Evolutionary conservation across 2,888 invertebrate genomes (phyloP), one percentile per base, ranked within the genome.

Genomic region (Drosophila rubida): DNA sequence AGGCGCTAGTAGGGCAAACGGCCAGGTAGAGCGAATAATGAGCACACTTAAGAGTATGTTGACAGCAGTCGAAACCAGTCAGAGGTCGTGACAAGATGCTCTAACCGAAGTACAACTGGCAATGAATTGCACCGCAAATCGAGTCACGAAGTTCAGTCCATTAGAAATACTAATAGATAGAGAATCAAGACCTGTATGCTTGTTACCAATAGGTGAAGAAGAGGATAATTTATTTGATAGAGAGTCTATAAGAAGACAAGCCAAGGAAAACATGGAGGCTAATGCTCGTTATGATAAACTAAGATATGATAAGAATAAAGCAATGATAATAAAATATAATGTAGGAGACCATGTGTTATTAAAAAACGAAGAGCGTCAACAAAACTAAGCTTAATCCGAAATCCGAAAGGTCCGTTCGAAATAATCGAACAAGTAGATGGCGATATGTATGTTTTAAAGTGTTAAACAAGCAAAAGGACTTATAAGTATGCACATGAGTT

Each of bases 311-410:
- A 44, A 44, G 4, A 44, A 44, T 25, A 44, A 44, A 25, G 25
- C 44, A 44, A 11, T 2, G 23, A 13, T 44, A n/a, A 25, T 9
- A 25, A 55, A 25, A 55, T 14, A 16, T 39, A 39, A 39, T 4
- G 39, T 55, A 37, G 55, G 39, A 46, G 46, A 55, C 25, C 37
- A 45, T 46, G 35, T 55, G 23, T 25, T 46, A 27, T 13, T 46
- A 46, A 45, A 55, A 37, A 55, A 25, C 19, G 27, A 54, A 54
- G 44, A 54, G 32, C 32, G 45, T 3, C 55, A 57, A 23, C 45
- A 46, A 46, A 46, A 46, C 46, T 30, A 57, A 57, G 35, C 44
- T 57, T 35, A 27, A 46, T 39, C 23, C 11, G 37, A 55, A 55
- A 44, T 46, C 46, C 37, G n/a, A 42, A 25, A 55, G 42, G 35